These are phyloP conservation scores for Argyresthia albistria DNA, from an alignment of 2,888 invertebrate species.

Conservation along the genomic window DNA sequence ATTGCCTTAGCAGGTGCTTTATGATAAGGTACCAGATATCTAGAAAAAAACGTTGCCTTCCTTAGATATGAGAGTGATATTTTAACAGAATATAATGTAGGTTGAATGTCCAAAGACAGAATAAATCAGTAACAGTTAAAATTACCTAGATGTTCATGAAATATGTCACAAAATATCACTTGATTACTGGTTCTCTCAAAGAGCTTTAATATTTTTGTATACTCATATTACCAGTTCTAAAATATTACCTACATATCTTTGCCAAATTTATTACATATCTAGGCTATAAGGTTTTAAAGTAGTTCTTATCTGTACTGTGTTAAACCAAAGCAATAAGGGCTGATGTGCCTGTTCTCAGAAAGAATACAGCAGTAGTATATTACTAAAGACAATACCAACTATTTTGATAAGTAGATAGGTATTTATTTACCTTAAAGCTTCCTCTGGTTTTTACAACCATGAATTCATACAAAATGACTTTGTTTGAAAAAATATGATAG, in stretches of 20 bases:
- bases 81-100: conserved; percentile 44
- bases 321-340: conserved; percentile 68
- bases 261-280: not conserved
- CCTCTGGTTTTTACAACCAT: too few relatives aligned
- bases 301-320: too few relatives aligned
- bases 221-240: not conserved
- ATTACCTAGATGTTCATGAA: conserved; percentile 4
- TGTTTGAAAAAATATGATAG: too few relatives aligned
- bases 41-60: conserved; percentile 65
- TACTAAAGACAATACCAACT: conserved; percentile 36
- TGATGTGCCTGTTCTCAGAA: conserved; percentile 52
- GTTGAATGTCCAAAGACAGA: conserved; percentile 43
- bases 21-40: conserved; percentile 63
- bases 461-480: too few relatives aligned
- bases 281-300: too few relatives aligned
- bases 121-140: not conserved
- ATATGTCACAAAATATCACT: conserved; percentile 4
- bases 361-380: conserved; percentile 17
- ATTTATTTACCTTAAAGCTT: conserved; percentile 31
- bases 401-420: conserved; percentile 11
- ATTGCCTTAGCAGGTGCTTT: conserved; percentile 66
- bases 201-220: conserved; percentile 33
- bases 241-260: not conserved
- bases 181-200: conserved; percentile 6
- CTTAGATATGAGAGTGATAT: conserved; percentile 64